Percentiles rank a stretch among this genome's conserved stretches.
Conservation (phyloP, 2,888 invertebrate genomes). For the Drosophila engyochracea region DNA sequence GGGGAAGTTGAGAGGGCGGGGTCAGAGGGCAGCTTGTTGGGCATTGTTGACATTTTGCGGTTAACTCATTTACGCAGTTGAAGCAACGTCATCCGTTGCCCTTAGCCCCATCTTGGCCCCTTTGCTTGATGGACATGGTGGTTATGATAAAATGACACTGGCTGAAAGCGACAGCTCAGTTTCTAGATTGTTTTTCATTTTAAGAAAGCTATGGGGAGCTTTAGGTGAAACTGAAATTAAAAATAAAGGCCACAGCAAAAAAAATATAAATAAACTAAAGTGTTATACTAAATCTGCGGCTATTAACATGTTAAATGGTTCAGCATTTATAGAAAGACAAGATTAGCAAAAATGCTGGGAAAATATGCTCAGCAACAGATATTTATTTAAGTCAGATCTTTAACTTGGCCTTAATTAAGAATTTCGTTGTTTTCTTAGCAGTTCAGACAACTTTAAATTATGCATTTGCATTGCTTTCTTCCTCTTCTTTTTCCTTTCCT, state of each 20-base stretch:
- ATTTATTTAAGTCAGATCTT: no score
- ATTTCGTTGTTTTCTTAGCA: not conserved
- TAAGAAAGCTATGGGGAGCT: not conserved
- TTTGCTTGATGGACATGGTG: conserved; percentile 39
- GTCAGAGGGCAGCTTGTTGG: conserved; percentile 25
- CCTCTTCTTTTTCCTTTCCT: not conserved
- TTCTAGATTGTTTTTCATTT: conserved; percentile 1
- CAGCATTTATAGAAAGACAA: not conserved
- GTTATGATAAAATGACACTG: conserved; percentile 45
- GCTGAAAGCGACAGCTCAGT: conserved; percentile 35
- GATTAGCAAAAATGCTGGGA: no score
- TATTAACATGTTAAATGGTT: not conserved
- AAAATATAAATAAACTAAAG: not conserved
- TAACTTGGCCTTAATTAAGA: not conserved
- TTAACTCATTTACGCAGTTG: conserved; percentile 72
- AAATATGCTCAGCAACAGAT: no score
- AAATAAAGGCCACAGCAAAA: not conserved
- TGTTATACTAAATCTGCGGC: no score
- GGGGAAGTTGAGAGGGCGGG: not conserved
- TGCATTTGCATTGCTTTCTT: conserved; percentile 31
- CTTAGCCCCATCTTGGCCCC: conserved; percentile 26
- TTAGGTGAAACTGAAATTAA: not conserved
- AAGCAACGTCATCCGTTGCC: conserved; percentile 38
- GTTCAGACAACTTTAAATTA: conserved; percentile 23
- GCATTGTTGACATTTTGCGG: conserved; percentile 74